These are phyloP conservation scores for Leptinotarsa peninsularis DNA, from an alignment of 2,888 invertebrate genomes.

Conservation along the genomic window DNA sequence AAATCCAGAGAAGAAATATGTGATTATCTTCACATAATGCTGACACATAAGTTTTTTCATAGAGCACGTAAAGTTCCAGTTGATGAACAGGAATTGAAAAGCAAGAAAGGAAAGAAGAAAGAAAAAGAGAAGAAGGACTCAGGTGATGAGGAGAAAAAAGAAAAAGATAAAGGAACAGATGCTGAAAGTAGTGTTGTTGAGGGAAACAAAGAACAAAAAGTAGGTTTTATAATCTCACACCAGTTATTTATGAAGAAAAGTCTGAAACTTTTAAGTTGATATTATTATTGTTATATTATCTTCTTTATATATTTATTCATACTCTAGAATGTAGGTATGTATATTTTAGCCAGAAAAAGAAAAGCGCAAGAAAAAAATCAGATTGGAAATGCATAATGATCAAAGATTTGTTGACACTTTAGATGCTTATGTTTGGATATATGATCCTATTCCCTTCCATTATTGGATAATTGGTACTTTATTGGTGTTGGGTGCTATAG, in stretches of 20 bases:
- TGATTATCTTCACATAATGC: conserved; percentile 84
- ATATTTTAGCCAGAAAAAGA: conserved; percentile 67
- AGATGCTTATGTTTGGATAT: conserved; percentile 98
- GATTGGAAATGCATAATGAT: conserved; percentile 96
- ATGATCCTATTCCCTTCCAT: conserved; percentile 94
- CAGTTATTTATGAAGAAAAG: neutral
- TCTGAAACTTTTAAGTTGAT: neutral
- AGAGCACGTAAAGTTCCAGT: conserved; percentile 90
- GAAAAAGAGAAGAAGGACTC: conserved; percentile 70
- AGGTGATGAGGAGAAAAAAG: conserved; percentile 68
- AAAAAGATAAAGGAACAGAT: conserved; percentile 65
- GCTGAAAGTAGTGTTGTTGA: conserved; percentile 71
- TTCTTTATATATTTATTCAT: too few species aligned
- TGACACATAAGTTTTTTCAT: conserved; percentile 95
- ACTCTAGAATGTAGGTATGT: neutral
- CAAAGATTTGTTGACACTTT: conserved; percentile 93
- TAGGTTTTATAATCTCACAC: conserved; percentile 16
- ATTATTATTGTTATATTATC: too few species aligned
- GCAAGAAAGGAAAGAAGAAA: conserved; percentile 67
- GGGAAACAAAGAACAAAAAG: conserved; percentile 64
- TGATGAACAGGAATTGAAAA: conserved; percentile 75
- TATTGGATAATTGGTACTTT: conserved; percentile 94
- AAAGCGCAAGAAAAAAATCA: conserved; percentile 88
- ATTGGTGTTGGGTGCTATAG: conserved; percentile 91
- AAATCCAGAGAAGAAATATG: conserved; percentile 83